Conservation (phyloP, 2,888 invertebrate species). For the Chironomus riparius region DNA sequence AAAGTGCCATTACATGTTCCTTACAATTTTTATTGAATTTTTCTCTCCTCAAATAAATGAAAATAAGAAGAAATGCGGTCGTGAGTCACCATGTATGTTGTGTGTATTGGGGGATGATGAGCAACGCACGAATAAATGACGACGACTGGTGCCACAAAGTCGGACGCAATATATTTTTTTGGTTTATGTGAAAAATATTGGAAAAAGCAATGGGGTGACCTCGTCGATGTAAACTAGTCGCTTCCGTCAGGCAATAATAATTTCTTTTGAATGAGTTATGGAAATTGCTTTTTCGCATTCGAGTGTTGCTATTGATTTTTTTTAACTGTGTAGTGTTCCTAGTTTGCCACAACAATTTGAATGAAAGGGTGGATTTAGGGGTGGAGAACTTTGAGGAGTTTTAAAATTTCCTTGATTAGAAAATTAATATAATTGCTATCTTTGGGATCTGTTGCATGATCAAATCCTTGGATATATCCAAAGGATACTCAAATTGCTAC, state of each 20-base stretch:
- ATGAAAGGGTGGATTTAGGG: too few relatives aligned
- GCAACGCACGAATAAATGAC: not conserved
- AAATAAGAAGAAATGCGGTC: not conserved
- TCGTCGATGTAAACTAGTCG: not conserved
- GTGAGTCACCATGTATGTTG: not conserved
- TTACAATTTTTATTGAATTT: too few relatives aligned
- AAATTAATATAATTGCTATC: too few relatives aligned
- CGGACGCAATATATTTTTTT: constrained; percentile 1
- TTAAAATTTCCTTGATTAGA: too few relatives aligned
- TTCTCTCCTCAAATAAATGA: too few relatives aligned
- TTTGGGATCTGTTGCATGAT: too few relatives aligned
- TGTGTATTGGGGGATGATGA: not conserved
- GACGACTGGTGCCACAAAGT: constrained; percentile 10
- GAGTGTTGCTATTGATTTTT: not conserved
- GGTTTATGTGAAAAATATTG: not conserved
- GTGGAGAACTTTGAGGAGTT: too few relatives aligned
- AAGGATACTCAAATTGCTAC: too few relatives aligned
- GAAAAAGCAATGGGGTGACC: constrained; percentile 1
- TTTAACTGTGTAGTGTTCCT: not conserved
- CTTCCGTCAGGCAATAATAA: too few relatives aligned
- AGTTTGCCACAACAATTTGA: too few relatives aligned
- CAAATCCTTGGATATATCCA: too few relatives aligned
- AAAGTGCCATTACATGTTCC: not conserved
- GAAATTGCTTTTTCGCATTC: not conserved
- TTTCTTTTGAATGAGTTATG: not conserved